Percentiles rank a stretch among this genome's conserved stretches.
These are phyloP conservation scores for Metellina segmentata DNA, from an alignment of 2,888 invertebrate genomes.

Conservation along the genomic window DNA sequence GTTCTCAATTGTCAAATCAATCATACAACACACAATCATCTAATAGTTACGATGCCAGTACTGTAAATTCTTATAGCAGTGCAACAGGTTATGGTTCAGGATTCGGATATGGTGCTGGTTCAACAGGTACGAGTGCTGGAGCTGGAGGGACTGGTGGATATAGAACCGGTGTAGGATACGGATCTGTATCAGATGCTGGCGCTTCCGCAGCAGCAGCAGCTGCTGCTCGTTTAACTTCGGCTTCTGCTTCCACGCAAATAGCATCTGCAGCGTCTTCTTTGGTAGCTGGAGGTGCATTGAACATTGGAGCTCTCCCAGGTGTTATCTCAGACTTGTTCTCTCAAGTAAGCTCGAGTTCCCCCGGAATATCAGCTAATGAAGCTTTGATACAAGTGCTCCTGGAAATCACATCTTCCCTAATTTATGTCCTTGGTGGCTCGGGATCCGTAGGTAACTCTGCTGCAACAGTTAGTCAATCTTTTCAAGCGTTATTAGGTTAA, in stretches of 20 bases:
- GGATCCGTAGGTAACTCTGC: neutral
- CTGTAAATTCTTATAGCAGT: no score
- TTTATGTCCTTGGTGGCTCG: neutral
- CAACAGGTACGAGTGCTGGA: neutral
- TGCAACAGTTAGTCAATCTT: conserved; percentile 38
- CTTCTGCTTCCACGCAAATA: neutral
- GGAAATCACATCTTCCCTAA: neutral
- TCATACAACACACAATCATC: neutral
- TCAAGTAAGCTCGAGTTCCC: neutral
- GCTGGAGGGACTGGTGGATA: neutral
- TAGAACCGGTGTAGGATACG: neutral
- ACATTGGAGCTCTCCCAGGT: neutral
- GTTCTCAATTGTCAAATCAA: neutral
- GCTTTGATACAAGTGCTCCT: neutral
- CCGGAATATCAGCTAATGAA: neutral
- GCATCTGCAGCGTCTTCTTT: neutral
- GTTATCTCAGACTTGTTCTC: neutral
- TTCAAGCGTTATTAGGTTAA: conserved; percentile 18
- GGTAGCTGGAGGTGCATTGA: neutral
- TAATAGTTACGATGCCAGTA: neutral
- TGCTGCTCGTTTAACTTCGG: neutral
- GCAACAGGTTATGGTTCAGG: neutral
- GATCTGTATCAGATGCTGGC: neutral
- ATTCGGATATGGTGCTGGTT: neutral
- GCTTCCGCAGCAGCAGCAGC: neutral